Percentiles rank a stretch among this genome's conserved stretches.
Evolutionary conservation across 2,888 invertebrate species (phyloP).

Genomic region (Lydus trimaculatus): DNA sequence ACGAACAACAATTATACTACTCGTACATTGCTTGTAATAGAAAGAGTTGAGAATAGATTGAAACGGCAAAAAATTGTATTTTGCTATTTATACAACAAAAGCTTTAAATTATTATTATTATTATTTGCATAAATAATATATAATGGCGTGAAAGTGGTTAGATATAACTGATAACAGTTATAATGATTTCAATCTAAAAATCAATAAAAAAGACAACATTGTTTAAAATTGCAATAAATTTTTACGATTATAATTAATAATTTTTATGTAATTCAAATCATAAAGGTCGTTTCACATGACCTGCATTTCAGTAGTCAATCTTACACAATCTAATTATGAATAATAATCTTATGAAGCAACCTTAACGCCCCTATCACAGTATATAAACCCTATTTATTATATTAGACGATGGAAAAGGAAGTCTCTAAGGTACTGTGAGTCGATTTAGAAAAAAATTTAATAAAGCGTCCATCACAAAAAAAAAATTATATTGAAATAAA

Average conservation of each 20-base stretch:
- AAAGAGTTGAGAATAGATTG: too few species aligned
- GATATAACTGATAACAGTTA: too few species aligned
- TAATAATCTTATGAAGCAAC: background rate
- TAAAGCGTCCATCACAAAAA: too few species aligned
- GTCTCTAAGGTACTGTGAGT: background rate
- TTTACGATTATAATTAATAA: too few species aligned
- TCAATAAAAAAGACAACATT: background rate
- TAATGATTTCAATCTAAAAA: background rate
- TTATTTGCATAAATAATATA: background rate
- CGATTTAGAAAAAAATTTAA: too few species aligned
- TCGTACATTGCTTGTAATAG: too few species aligned
- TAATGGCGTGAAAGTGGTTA: background rate
- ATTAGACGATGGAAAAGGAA: background rate
- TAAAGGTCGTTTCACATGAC: background rate
- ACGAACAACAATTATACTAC: too few species aligned
- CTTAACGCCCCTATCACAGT: too few species aligned
- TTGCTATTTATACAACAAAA: background rate
- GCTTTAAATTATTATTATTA: background rate
- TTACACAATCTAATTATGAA: background rate
- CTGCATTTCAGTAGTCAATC: background rate
- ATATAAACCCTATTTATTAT: background rate
- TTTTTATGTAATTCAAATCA: background rate
- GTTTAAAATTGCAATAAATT: too few species aligned
- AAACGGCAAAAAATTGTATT: too few species aligned
- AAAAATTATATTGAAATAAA: too few species aligned